These are phyloP conservation scores for Chlorodrepanis virens DNA, from an alignment of 2,113 vertebrate species.

Conservation along the genomic window DNA sequence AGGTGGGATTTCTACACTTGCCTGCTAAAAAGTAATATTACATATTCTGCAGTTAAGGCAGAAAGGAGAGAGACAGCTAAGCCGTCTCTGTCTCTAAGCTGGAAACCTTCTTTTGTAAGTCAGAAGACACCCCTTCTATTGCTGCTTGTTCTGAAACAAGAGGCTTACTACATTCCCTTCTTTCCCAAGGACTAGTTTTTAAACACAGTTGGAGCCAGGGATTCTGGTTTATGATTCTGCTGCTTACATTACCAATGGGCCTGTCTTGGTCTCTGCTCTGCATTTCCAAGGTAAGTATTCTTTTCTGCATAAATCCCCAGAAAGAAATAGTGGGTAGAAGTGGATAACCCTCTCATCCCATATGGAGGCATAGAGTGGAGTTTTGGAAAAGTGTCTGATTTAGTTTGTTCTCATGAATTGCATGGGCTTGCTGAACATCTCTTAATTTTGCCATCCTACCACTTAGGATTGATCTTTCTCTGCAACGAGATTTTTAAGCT, in stretches of 20 bases:
- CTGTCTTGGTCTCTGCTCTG: background rate
- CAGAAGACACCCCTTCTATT: background rate
- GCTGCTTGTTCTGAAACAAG: background rate
- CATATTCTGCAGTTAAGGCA: background rate
- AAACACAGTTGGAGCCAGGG: background rate
- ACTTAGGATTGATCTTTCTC: background rate
- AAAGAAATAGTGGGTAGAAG: background rate
- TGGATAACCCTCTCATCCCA: background rate
- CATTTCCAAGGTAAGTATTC: background rate
- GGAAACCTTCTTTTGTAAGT: background rate
- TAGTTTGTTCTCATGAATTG: background rate
- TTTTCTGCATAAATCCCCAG: background rate
- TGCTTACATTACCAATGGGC: background rate
- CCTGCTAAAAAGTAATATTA: background rate
- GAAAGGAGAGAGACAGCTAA: background rate
- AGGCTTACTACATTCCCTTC: background rate
- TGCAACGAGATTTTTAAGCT: background rate
- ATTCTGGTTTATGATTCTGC: background rate
- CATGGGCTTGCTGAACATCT: background rate
- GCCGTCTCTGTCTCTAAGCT: background rate
- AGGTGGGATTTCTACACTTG: background rate
- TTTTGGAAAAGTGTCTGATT: background rate
- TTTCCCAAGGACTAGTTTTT: background rate
- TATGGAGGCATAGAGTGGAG: background rate
- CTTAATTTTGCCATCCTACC: background rate